Evolutionary conservation across 2,113 vertebrate genomes (phyloP), one percentile per base, ranked within the genome.

Genomic region (Coracopsis vasa): DNA sequence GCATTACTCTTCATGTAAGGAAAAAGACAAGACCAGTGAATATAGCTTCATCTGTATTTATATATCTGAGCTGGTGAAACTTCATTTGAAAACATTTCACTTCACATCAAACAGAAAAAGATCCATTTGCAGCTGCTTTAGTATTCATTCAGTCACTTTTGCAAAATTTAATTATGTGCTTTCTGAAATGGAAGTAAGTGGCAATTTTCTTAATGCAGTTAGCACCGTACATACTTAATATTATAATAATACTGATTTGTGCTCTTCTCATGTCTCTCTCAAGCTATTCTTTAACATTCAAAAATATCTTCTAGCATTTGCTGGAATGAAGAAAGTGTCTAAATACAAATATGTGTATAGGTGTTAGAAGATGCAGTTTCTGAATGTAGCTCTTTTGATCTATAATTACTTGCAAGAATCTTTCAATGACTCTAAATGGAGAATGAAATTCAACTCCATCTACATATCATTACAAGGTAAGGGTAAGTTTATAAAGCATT

Each of bases 151-250:
- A 41, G 75, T 92, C 86, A 37, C 86, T 88, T 93, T 75, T 78
- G 73, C 61, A 87, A 86, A 96, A 91, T 94, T 93, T 92, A 95
- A 95, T 91, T 87, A 87, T 82, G 90, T 93, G 83, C 69, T 96
- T 91, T 81, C 90, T 81, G 82, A 93, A 93, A 93, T 79, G 65
- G 77, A 91, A 94, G 90, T 80, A 96, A 95, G 80, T 65, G 80
- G 72, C 94, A 94, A 93, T 96, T 96, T 96, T 88, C 80, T 94
- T 96, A 97, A 96, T 96, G 92, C 51, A 41, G 69, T 92, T 96
- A 97, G 65, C 65, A 79, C 39, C 73, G 41, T 91, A 78, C 42
- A 53, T 92, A 74, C 42, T 89, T 90, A 87, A 64, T 94, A 71
- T 83, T 86, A 65, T 77, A 83, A 86, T 88, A 95, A 92, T n/a